Percentiles rank a stretch among this genome's conserved stretches.
Conservation (phyloP, 2,113 vertebrate genomes). For the Elachura formosa region DNA sequence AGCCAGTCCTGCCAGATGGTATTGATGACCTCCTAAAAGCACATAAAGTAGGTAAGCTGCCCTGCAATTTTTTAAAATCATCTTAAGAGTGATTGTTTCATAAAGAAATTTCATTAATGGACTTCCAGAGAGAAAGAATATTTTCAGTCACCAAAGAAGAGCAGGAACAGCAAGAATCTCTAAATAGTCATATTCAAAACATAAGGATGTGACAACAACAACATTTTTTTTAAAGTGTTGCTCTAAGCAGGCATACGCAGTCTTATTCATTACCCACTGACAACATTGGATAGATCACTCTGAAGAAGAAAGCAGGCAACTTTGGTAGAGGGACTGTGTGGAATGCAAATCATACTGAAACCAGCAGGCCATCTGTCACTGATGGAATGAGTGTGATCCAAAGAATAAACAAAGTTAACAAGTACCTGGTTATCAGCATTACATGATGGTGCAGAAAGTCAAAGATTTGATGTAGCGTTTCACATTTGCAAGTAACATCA, state of each 20-base stretch:
- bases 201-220: not conserved
- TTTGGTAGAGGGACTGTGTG: not conserved
- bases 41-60: not conserved
- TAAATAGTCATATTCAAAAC: not conserved
- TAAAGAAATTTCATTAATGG: not conserved
- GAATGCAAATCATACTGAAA: not conserved
- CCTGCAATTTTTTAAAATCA: not conserved
- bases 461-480: conserved; percentile 35
- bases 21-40: not conserved
- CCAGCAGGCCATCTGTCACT: not conserved
- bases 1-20: not conserved
- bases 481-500: conserved; percentile 39
- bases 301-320: not conserved
- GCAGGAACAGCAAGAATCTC: not conserved
- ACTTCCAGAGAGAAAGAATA: not conserved
- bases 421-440: conserved; percentile 36
- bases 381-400: not conserved
- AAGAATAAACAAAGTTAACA: conserved; percentile 31
- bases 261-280: not conserved
- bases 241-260: not conserved
- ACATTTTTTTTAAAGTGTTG: not conserved
- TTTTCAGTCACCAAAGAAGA: not conserved
- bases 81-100: not conserved
- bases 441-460: not conserved
- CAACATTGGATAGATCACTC: not conserved